Conservation (phyloP, 2,113 vertebrate species). For the Ploceus nigricollis region DNA sequence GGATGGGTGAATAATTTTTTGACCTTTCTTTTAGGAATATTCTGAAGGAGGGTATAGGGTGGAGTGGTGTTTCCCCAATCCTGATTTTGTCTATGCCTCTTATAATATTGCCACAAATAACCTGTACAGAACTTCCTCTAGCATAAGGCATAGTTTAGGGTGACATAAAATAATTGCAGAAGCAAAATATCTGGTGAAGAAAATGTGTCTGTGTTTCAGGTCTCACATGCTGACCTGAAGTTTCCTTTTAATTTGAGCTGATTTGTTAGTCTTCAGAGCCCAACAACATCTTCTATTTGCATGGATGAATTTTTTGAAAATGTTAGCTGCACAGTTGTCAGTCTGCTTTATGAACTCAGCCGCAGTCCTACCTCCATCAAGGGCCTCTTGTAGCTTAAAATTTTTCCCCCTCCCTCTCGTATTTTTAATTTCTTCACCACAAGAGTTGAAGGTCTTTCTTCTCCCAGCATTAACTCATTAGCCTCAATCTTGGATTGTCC, state of each 20-base stretch:
- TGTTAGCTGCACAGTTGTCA: background rate
- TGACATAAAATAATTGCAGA: background rate
- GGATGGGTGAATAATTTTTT: background rate
- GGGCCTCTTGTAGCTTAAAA: background rate
- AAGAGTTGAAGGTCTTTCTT: background rate
- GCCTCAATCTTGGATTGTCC: background rate
- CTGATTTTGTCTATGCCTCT: background rate
- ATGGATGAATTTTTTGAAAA: background rate
- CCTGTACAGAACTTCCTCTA: background rate
- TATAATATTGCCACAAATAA: background rate
- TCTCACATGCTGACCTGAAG: background rate
- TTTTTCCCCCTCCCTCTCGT: background rate
- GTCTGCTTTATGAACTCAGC: background rate
- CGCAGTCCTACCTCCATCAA: background rate
- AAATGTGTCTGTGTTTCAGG: background rate
- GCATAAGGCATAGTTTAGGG: background rate
- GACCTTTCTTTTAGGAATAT: background rate
- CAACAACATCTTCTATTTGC: background rate
- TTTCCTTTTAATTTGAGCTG: background rate
- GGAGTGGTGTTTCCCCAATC: fast-evolving
- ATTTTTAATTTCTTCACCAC: background rate
- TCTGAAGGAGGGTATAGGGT: background rate
- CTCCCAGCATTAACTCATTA: background rate
- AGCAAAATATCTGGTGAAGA: background rate
- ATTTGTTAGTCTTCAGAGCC: background rate